Evolutionary conservation across 1,140 invertebrate genomes (phyloP).

Genomic region (Parapsyche elsis): DNA sequence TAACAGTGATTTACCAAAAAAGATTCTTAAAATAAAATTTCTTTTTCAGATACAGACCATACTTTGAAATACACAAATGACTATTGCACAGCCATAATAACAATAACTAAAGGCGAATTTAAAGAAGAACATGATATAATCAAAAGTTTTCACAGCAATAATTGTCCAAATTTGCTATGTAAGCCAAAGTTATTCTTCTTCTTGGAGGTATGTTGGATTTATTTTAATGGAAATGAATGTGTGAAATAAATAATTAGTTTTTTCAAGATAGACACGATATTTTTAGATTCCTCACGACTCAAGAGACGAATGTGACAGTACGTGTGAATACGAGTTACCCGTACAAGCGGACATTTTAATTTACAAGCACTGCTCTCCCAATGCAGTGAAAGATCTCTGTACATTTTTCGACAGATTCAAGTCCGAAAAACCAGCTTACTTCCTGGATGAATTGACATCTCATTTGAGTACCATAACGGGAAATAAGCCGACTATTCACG

Average conservation of each 20-base stretch:
- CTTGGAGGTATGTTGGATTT: not conserved
- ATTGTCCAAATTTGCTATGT: not conserved
- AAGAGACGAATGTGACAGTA: not conserved
- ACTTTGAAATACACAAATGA: not conserved
- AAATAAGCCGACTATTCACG: not conserved
- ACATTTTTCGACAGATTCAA: not conserved
- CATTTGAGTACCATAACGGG: not conserved
- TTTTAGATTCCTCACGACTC: too few relatives aligned
- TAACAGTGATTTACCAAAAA: too few relatives aligned
- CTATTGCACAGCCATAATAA: not conserved
- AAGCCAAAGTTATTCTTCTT: not conserved
- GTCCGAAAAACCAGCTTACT: not conserved
- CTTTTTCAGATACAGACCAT: not conserved
- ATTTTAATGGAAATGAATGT: not conserved
- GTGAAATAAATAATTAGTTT: too few relatives aligned
- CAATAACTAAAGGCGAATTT: not conserved
- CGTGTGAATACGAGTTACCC: not conserved
- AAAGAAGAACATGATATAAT: not conserved
- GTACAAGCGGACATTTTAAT: not conserved
- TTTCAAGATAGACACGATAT: too few relatives aligned
- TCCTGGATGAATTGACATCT: not conserved
- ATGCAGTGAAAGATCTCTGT: not conserved
- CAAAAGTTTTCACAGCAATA: not conserved
- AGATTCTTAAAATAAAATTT: too few relatives aligned
- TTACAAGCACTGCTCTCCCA: not conserved